Conservation (phyloP, 2,888 invertebrate genomes). For the Stenchaetothrips biformis region DNA sequence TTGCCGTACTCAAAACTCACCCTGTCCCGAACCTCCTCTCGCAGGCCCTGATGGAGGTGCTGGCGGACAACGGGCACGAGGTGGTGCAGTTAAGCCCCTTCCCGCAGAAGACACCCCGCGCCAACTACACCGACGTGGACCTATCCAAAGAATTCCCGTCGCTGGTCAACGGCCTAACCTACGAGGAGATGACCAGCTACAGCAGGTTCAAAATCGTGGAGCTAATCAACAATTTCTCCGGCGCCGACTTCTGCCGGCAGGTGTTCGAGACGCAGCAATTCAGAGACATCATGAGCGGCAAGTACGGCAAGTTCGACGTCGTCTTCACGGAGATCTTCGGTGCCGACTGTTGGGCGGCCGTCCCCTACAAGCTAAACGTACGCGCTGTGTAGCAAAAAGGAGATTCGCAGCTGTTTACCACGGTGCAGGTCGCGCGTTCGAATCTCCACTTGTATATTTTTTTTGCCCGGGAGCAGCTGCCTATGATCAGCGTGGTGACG, state of each 20-base stretch:
- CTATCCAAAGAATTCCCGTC: constrained; percentile 31
- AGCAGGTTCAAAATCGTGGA: not conserved
- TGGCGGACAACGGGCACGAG: constrained; percentile 45
- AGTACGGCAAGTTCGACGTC: constrained; percentile 36
- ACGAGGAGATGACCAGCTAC: constrained; percentile 27
- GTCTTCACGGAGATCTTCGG: constrained; percentile 39
- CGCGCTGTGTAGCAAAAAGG: no score
- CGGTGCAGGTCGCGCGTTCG: no score
- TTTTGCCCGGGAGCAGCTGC: constrained; percentile 29
- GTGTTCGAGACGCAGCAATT: not conserved
- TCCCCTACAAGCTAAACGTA: constrained; percentile 36
- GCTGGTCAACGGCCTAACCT: constrained; percentile 26
- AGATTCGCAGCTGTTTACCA: no score
- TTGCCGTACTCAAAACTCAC: not conserved
- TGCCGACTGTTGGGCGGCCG: constrained; percentile 36
- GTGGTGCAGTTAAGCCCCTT: constrained; percentile 45
- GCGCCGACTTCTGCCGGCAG: not conserved
- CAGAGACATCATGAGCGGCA: constrained; percentile 5
- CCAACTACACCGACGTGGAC: constrained; percentile 45
- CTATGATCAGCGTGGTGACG: constrained; percentile 36
- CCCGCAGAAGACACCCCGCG: constrained; percentile 42
- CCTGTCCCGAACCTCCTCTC: constrained; percentile 42
- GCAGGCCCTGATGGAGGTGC: constrained; percentile 42
- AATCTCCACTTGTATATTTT: no score
- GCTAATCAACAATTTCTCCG: constrained; percentile 17